These are phyloP conservation scores for Petrolisthes cinctipes DNA, from an alignment of 2,888 invertebrate genomes.

Conservation along the genomic window DNA sequence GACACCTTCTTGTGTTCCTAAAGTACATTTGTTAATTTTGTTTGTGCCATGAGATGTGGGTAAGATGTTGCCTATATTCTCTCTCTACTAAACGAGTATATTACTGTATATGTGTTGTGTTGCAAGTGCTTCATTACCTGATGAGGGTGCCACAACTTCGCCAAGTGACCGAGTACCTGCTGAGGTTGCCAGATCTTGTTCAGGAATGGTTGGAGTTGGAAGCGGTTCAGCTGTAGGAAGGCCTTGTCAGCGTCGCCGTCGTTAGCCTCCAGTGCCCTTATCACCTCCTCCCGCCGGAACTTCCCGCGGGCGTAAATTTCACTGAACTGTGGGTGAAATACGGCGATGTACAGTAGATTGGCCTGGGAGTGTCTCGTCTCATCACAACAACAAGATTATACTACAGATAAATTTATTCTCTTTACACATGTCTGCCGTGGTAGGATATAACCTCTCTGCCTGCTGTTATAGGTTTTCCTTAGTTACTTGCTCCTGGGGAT, in stretches of 20 bases:
- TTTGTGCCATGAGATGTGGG: too few relatives aligned
- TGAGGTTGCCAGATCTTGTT: slow-evolving; percentile 81
- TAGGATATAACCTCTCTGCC: too few relatives aligned
- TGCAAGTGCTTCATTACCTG: background rate
- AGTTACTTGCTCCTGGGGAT: too few relatives aligned
- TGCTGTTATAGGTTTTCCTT: too few relatives aligned
- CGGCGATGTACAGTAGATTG: background rate
- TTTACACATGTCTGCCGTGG: too few relatives aligned
- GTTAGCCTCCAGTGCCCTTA: slow-evolving; percentile 79
- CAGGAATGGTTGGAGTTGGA: slow-evolving; percentile 82
- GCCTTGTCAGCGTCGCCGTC: slow-evolving; percentile 82
- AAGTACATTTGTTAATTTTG: too few relatives aligned
- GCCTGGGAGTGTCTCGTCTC: too few relatives aligned
- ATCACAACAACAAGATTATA: background rate
- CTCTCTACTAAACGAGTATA: too few relatives aligned
- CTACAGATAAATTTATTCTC: background rate
- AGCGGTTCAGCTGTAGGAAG: slow-evolving; percentile 79
- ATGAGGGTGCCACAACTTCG: background rate
- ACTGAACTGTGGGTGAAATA: slow-evolving; percentile 73
- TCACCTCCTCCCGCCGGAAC: slow-evolving; percentile 80
- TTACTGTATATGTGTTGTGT: too few relatives aligned
- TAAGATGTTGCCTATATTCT: too few relatives aligned
- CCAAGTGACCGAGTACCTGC: slow-evolving; percentile 32
- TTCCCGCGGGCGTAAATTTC: slow-evolving; percentile 78
- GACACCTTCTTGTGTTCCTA: too few relatives aligned